Evolutionary conservation across 2,888 invertebrate species (phyloP).

Genomic region (Zygothrica quintamaculata): DNA sequence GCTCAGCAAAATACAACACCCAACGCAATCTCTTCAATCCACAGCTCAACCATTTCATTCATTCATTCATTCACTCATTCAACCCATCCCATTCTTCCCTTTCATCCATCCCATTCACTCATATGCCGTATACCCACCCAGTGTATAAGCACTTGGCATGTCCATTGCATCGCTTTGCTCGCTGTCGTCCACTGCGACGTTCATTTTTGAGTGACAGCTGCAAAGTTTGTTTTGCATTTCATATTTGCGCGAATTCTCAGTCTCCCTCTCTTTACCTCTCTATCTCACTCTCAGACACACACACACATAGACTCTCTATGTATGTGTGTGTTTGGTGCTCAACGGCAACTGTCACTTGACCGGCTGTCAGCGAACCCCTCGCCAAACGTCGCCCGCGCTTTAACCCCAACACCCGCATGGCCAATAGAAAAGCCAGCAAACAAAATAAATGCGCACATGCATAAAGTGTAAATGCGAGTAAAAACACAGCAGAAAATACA

Average conservation of each 20-base stretch:
- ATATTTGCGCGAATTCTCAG: conserved; percentile 64
- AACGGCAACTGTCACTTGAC: conserved; percentile 77
- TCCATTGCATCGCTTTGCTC: conserved; percentile 57
- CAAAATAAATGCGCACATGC: conserved; percentile 73
- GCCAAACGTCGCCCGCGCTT: not conserved
- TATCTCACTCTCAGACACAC: not conserved
- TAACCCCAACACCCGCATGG: conserved; percentile 30
- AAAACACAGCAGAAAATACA: conserved; percentile 32
- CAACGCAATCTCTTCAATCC: conserved; percentile 2
- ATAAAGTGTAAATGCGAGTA: conserved; percentile 76
- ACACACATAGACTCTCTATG: conserved; percentile 1
- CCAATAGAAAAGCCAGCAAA: conserved; percentile 77
- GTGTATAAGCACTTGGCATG: conserved; percentile 36
- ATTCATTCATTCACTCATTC: not conserved
- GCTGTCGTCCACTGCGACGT: conserved; percentile 62
- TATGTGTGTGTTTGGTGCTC: conserved; percentile 29
- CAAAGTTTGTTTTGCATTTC: conserved; percentile 81
- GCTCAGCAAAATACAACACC: no score
- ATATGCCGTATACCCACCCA: not conserved
- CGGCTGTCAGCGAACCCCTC: conserved; percentile 56
- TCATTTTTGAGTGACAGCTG: conserved; percentile 80
- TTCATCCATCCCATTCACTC: not conserved
- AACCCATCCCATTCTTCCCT: not conserved
- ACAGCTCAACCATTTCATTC: no score
- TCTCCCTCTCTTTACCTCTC: not conserved